Conservation (phyloP, 2,797 vertebrate genomes). For the Poecile montanus region DNA sequence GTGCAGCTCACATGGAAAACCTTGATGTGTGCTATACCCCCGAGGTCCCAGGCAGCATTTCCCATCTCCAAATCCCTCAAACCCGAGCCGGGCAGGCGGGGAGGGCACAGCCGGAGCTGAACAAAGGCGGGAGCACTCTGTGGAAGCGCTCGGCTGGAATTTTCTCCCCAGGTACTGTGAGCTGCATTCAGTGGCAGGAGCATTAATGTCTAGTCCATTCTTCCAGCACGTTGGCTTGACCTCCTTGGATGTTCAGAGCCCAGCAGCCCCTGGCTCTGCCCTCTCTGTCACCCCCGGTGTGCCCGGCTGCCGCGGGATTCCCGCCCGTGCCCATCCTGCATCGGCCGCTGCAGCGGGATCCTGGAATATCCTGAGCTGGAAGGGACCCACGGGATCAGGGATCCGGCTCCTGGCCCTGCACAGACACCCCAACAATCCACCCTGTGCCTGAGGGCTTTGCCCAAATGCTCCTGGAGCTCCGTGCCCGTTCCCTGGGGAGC, state of each 20-base stretch:
- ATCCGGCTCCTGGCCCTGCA: neutral
- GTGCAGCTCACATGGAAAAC: neutral
- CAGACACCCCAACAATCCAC: neutral
- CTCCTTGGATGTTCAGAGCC: rapidly evolving
- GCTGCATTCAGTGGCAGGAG: neutral
- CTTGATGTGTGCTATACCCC: neutral
- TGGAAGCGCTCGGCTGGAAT: neutral
- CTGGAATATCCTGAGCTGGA: neutral
- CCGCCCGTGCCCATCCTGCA: rapidly evolving
- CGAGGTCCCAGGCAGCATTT: neutral
- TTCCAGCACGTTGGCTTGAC: neutral
- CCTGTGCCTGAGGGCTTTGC: rapidly evolving
- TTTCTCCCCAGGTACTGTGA: neutral
- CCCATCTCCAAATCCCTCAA: neutral
- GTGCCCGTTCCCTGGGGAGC: neutral
- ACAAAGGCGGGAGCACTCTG: neutral
- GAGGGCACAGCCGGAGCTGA: neutral
- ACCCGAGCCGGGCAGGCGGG: neutral
- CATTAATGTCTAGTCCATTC: neutral
- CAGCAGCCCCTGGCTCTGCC: neutral
- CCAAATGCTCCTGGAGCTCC: neutral
- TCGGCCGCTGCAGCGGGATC: rapidly evolving
- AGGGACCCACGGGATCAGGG: neutral
- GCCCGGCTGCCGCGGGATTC: rapidly evolving
- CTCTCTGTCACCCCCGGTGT: neutral